Base-by-base conservation (phyloP, 2,797 vertebrate species). In the Enteromius radiatus region DNA sequence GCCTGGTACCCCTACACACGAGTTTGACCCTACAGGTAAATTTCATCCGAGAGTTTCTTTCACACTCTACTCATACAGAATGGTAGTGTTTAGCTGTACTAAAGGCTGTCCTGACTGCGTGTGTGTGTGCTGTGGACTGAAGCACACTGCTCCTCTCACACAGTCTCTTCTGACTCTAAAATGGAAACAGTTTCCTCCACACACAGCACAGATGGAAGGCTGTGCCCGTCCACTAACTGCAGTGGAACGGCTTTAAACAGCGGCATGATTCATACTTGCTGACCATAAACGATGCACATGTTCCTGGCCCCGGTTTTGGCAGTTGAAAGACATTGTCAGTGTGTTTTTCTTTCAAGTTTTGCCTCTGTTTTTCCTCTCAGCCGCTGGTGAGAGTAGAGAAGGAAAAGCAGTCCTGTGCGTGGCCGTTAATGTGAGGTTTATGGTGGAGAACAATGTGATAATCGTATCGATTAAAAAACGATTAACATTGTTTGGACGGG, bases 21-120 rank as follows among this genome's bases (percentile, higher is more conserved):
- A 99, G 91, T 97, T 98, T 91, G 98, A 99, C 92, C 95, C 97
- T 11, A 97, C 98, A 98, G 98, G 98, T 98, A 97, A 94, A 41
- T 65, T 31, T 61, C 61, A 4, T 59, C 9, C 61, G 43, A 26
- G 36, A 61, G 10, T 78, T 59, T 54, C 54, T 15, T 75, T 84
- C 77, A 74, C 56, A 81, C 81, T 78, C 28, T 54, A 28, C 80
- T 81, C n/a, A 47, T 28, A 52, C 45, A 81, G 15, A 81, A 74
- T 63, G 12, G 38, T 69, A 70, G 70, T 81, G 69, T 65, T 81
- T 65, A 47, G 31, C 59, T 52, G n/a, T 31, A 33, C 38, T 70
- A 45, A 70, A 31, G 52, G 12, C 67, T 80, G 65, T 88, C 73
- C 84, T 77, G 86, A 85, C 80, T 70, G 81, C 5, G 38, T 10